A percentile compares a stretch with the other conserved stretches of the same genome.
phyloP scores from a whole-genome alignment of 1,140 invertebrate genomes.

The Drosophila bocki region DNA sequence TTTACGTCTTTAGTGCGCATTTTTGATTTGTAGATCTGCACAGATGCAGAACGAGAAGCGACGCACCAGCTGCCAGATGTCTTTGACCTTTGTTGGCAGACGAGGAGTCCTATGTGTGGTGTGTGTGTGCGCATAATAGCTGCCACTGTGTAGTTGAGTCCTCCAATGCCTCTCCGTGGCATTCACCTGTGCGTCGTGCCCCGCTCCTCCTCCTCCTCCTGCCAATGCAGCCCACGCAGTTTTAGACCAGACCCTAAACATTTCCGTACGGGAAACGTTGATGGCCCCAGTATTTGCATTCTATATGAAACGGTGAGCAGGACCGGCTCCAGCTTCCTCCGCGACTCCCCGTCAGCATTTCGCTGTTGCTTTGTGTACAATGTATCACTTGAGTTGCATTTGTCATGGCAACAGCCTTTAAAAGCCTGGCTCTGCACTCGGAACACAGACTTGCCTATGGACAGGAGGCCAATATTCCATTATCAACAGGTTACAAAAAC shows the following conservation, averaged over 20 bases:
- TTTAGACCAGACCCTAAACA: slow-evolving; percentile 64
- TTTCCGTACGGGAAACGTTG: slow-evolving; percentile 62
- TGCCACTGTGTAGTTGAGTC: slow-evolving; percentile 43
- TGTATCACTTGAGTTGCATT: slow-evolving; percentile 83
- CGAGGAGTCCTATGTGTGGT: slow-evolving; percentile 21
- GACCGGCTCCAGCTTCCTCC: slow-evolving; percentile 12
- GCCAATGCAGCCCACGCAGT: slow-evolving; percentile 42
- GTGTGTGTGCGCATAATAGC: slow-evolving; percentile 62
- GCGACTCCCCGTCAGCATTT: slow-evolving; percentile 25
- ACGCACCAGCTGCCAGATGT: slow-evolving; percentile 59
- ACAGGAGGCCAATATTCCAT: not conserved
- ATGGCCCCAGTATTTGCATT: slow-evolving; percentile 68
- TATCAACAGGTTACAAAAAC: slow-evolving; percentile 1
- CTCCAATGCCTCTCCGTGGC: slow-evolving; percentile 63
- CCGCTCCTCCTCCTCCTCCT: slow-evolving; percentile 21
- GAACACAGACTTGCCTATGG: not conserved
- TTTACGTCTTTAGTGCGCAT: slow-evolving; percentile 81
- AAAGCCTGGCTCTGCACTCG: slow-evolving; percentile 51
- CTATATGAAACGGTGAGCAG: slow-evolving; percentile 45
- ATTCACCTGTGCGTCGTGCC: slow-evolving; percentile 68
- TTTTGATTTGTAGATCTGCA: slow-evolving; percentile 75
- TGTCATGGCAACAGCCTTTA: slow-evolving; percentile 68
- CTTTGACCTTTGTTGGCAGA: slow-evolving; percentile 67
- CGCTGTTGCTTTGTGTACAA: slow-evolving; percentile 69
- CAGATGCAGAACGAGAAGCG: slow-evolving; percentile 27